Percentiles rank a stretch among this genome's conserved stretches.
Conservation (phyloP, 2,888 invertebrate species). For the Epinotia demarniana region DNA sequence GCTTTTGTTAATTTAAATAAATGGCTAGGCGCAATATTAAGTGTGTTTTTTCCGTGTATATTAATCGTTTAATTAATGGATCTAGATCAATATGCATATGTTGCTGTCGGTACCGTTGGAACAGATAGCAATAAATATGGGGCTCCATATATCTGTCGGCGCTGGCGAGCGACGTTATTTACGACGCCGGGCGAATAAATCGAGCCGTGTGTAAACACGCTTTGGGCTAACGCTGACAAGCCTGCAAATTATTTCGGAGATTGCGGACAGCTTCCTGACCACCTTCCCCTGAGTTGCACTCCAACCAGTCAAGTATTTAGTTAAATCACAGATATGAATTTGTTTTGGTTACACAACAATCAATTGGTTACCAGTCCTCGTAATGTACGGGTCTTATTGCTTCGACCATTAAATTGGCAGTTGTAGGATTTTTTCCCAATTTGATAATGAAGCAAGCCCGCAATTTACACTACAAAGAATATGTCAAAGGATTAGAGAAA, state of each 20-base stretch:
- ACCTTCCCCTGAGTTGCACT: slow-evolving; percentile 28
- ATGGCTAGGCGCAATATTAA: too few species aligned
- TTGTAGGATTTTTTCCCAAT: neutral
- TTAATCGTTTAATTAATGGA: slow-evolving; percentile 10
- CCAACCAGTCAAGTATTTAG: neutral
- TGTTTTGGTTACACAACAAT: neutral
- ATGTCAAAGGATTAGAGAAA: slow-evolving; percentile 60
- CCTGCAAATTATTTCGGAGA: slow-evolving; percentile 51
- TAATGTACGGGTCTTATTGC: neutral
- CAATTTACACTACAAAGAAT: slow-evolving; percentile 46
- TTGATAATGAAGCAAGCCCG: slow-evolving; percentile 34
- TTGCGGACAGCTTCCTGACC: slow-evolving; percentile 50
- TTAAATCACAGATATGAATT: neutral
- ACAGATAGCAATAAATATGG: slow-evolving; percentile 75
- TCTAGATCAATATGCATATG: slow-evolving; percentile 20
- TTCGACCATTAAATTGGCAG: neutral
- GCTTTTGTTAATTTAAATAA: too few species aligned
- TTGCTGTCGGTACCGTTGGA: slow-evolving; percentile 62
- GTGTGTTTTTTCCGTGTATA: neutral
- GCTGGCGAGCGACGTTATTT: slow-evolving; percentile 69
- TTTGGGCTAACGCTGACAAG: slow-evolving; percentile 43
- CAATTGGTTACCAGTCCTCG: neutral
- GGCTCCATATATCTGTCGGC: slow-evolving; percentile 80
- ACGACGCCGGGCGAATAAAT: slow-evolving; percentile 70
- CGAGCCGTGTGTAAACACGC: slow-evolving; percentile 73